phyloP scores from a whole-genome alignment of 1,140 invertebrate genomes.

The Ladona fulva region DNA sequence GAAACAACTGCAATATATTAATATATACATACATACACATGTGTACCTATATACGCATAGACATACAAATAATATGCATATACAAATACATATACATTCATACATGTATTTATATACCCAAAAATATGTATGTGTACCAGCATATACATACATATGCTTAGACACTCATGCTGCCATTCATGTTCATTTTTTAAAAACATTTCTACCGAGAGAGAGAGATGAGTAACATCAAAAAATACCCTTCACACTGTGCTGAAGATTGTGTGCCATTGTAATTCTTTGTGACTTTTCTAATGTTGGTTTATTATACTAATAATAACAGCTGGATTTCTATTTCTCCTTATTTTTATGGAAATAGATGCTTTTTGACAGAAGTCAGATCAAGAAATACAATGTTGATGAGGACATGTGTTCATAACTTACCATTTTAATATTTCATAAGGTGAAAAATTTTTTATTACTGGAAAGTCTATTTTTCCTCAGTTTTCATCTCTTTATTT shows the following conservation, averaged over 20 bases:
- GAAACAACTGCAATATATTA: constrained; percentile 2
- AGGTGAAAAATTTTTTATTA: no score
- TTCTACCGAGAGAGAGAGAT: constrained; percentile 8
- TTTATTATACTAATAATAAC: not conserved
- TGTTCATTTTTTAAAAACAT: not conserved
- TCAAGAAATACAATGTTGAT: no score
- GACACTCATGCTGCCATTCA: no score
- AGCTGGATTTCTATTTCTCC: not conserved
- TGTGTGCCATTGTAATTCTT: constrained; percentile 1
- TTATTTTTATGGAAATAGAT: not conserved
- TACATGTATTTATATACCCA: no score
- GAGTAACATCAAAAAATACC: constrained; percentile 10
- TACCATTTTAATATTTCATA: no score
- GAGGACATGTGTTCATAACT: no score
- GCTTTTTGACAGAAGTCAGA: constrained; percentile 1
- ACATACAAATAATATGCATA: no score
- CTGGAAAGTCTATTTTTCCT: no score
- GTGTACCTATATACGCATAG: not conserved
- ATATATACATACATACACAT: not conserved
- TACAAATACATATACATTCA: no score
- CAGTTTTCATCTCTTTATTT: no score
- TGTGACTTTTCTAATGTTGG: not conserved
- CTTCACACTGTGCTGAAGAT: not conserved
- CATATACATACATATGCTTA: no score
- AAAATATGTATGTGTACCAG: no score